Percentiles rank a stretch among this genome's conserved stretches.
Evolutionary conservation across 2,888 invertebrate species (phyloP).

Genomic region (Lasius fuliginosus): DNA sequence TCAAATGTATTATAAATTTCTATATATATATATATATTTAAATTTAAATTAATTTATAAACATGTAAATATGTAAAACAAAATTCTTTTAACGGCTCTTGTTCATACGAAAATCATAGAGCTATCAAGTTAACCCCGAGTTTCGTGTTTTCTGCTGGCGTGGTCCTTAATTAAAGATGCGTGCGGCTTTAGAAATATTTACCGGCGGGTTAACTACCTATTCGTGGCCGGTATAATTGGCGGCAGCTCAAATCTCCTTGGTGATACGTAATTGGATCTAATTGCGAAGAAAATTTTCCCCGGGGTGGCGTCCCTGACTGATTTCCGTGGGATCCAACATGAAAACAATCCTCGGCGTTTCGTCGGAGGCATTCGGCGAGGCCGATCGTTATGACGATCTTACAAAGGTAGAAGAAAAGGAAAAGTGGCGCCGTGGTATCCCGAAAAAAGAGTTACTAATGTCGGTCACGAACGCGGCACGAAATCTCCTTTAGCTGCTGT

Average conservation of each 20-base stretch:
- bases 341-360: constrained; percentile 43
- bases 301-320: constrained; percentile 47
- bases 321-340: constrained; percentile 51
- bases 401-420: constrained; percentile 48
- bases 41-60: not conserved
- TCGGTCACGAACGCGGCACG: constrained; percentile 74
- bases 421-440: constrained; percentile 46
- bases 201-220: constrained; percentile 50
- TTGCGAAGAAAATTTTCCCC: constrained; percentile 59
- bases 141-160: constrained; percentile 49
- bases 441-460: constrained; percentile 75
- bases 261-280: constrained; percentile 59
- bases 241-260: constrained; percentile 42
- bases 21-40: not conserved
- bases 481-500: constrained; percentile 73
- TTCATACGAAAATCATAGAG: constrained; percentile 48
- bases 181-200: constrained; percentile 54
- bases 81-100: constrained; percentile 18
- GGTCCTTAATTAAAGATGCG: constrained; percentile 56
- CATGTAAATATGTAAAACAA: constrained; percentile 1
- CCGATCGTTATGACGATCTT: constrained; percentile 44
- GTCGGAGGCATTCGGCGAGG: constrained; percentile 13
- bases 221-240: constrained; percentile 50
- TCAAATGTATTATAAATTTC: not conserved
- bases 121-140: constrained; percentile 38